A percentile compares a stretch with the other conserved stretches of the same genome.
Conservation (phyloP, 2,113 vertebrate species). For the Cottus gobio region DNA sequence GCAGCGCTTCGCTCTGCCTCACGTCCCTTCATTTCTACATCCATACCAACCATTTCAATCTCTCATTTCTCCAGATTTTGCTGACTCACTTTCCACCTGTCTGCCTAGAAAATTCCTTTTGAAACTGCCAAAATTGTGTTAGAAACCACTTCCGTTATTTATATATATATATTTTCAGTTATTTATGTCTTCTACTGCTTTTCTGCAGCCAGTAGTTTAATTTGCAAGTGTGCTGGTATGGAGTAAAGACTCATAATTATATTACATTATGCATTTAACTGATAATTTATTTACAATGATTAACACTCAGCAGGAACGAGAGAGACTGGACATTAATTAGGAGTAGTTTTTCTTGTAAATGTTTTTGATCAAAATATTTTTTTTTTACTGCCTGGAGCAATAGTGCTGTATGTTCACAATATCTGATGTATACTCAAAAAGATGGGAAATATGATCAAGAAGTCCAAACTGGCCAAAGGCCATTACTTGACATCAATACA, state of each 20-base stretch:
- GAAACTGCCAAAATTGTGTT: slow-evolving; percentile 50
- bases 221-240: not conserved
- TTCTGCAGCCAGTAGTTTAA: not conserved
- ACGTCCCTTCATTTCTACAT: slow-evolving; percentile 37
- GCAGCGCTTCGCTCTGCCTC: slow-evolving; percentile 28
- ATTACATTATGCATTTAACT: not conserved
- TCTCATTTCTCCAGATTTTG: slow-evolving; percentile 47
- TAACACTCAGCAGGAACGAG: not conserved
- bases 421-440: not conserved
- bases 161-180: slow-evolving; percentile 7
- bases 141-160: slow-evolving; percentile 38
- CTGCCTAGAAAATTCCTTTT: slow-evolving; percentile 24
- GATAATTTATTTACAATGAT: not conserved
- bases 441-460: slow-evolving; percentile 3
- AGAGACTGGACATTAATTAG: not conserved
- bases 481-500: not conserved
- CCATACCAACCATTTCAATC: slow-evolving; percentile 36
- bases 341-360: slow-evolving; percentile 5
- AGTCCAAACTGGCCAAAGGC: slow-evolving; percentile 23
- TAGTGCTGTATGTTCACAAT: not conserved
- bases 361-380: not conserved
- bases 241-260: not conserved
- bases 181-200: not conserved
- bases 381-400: not conserved
- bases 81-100: slow-evolving; percentile 57